Percentiles rank a stretch among this genome's conserved stretches.
phyloP scores from a whole-genome alignment of 2,888 invertebrate genomes.

The Caenorhabditis wallacei region DNA sequence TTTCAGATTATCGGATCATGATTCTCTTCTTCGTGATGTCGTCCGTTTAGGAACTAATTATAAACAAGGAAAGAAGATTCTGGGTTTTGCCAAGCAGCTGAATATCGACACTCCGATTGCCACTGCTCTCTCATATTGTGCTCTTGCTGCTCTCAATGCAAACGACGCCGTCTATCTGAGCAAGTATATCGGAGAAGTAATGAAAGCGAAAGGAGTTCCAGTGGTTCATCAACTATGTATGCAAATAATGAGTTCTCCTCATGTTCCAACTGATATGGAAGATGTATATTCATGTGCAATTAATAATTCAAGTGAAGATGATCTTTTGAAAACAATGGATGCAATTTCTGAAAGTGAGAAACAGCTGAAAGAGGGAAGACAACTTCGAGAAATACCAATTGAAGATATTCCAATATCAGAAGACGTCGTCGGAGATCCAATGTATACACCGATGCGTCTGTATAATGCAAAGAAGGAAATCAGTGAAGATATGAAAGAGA shows the following conservation, averaged over 20 bases:
- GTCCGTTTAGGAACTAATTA: slow-evolving; percentile 69
- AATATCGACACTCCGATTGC: slow-evolving; percentile 73
- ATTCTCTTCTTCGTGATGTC: slow-evolving; percentile 67
- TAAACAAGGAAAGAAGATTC: slow-evolving; percentile 68
- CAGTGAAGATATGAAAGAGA: slow-evolving; percentile 32
- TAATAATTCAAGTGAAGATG: slow-evolving; percentile 67
- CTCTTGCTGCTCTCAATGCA: slow-evolving; percentile 69
- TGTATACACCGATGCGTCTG: slow-evolving; percentile 52
- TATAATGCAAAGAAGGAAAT: slow-evolving; percentile 33
- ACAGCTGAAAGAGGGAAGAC: slow-evolving; percentile 7
- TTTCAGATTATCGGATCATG: slow-evolving; percentile 63
- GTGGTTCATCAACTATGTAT: slow-evolving; percentile 75
- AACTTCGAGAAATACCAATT: background rate
- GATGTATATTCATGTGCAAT: slow-evolving; percentile 74
- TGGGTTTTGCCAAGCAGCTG: slow-evolving; percentile 68
- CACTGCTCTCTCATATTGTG: slow-evolving; percentile 69
- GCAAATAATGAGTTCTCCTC: slow-evolving; percentile 64
- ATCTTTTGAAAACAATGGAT: slow-evolving; percentile 58
- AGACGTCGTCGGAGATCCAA: slow-evolving; percentile 46
- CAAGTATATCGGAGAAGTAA: slow-evolving; percentile 71
- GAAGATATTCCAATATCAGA: slow-evolving; percentile 50
- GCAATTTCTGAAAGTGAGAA: slow-evolving; percentile 57
- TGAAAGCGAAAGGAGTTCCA: slow-evolving; percentile 67
- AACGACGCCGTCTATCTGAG: slow-evolving; percentile 66
- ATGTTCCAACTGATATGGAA: slow-evolving; percentile 63